Conservation (phyloP, 1,140 invertebrate genomes). For the Nixonia krombeini region DNA sequence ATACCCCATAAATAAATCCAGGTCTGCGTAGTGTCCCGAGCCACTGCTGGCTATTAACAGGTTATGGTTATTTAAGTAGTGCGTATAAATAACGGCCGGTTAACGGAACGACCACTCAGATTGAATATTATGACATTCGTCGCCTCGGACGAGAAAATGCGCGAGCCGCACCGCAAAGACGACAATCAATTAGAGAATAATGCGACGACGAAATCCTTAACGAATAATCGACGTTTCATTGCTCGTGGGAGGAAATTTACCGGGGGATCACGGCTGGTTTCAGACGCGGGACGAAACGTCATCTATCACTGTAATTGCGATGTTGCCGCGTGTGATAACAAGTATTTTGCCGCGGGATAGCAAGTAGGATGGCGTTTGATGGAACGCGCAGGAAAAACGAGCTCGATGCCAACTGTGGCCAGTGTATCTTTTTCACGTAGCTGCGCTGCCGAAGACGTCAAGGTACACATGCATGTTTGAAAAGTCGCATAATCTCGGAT, state of each 20-base stretch:
- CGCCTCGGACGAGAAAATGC: no score
- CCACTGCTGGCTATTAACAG: constrained; percentile 58
- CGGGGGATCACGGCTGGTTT: not conserved
- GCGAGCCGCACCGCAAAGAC: no score
- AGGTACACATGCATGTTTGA: constrained; percentile 60
- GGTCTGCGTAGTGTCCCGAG: constrained; percentile 41
- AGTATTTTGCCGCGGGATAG: not conserved
- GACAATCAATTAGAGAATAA: no score
- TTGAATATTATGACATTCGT: constrained; percentile 51
- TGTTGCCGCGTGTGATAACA: not conserved
- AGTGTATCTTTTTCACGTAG: constrained; percentile 52
- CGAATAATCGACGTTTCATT: no score
- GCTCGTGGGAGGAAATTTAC: no score
- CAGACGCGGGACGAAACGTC: constrained; percentile 1
- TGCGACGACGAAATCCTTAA: no score
- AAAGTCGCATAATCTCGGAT: constrained; percentile 65
- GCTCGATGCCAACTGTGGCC: constrained; percentile 37
- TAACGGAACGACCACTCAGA: constrained; percentile 40
- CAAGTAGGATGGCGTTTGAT: constrained; percentile 38
- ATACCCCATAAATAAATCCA: constrained; percentile 63
- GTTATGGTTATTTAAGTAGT: constrained; percentile 64
- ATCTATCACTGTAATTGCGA: not conserved
- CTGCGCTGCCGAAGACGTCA: constrained; percentile 46
- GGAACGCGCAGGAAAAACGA: constrained; percentile 29
- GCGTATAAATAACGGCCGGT: constrained; percentile 61